Percentiles rank a stretch among this genome's conserved stretches.
These are phyloP conservation scores for Anoplius nigerrimus DNA, from an alignment of 2,888 invertebrate species.

Conservation along the genomic window DNA sequence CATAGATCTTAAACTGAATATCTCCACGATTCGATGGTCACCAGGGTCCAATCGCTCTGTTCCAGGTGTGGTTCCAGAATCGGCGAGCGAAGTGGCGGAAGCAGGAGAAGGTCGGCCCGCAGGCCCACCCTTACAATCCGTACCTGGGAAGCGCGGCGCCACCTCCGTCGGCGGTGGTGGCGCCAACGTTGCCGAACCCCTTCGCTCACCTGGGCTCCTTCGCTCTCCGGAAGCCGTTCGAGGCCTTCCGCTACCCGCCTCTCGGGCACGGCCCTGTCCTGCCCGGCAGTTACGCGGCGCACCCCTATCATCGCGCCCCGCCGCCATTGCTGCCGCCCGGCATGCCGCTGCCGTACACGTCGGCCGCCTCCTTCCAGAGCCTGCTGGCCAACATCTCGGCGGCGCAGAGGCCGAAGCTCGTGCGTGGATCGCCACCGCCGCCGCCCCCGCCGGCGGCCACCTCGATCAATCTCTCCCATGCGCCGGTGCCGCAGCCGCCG, in stretches of 20 bases:
- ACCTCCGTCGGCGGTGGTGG: slow-evolving; percentile 81
- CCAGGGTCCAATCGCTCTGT: slow-evolving; percentile 49
- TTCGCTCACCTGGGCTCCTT: slow-evolving; percentile 85
- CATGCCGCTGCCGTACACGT: slow-evolving; percentile 77
- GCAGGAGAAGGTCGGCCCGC: slow-evolving; percentile 94
- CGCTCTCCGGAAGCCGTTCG: slow-evolving; percentile 80
- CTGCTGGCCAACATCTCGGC: slow-evolving; percentile 87
- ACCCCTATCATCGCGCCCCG: slow-evolving; percentile 78
- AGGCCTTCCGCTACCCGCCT: slow-evolving; percentile 84
- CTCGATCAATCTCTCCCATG: slow-evolving; percentile 67
- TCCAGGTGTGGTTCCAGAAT: slow-evolving; percentile 96
- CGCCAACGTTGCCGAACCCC: slow-evolving; percentile 88
- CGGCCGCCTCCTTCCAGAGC: slow-evolving; percentile 87
- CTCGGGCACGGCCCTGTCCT: slow-evolving; percentile 77
- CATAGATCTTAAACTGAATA: too few species aligned
- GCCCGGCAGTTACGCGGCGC: slow-evolving; percentile 79
- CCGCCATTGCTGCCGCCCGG: slow-evolving; percentile 80
- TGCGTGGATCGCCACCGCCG: slow-evolving; percentile 72
- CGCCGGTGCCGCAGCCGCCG: slow-evolving; percentile 63
- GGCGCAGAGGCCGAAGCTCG: slow-evolving; percentile 77
- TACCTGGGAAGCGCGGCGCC: slow-evolving; percentile 83
- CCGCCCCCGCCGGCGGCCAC: slow-evolving; percentile 70
- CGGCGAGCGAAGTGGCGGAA: slow-evolving; percentile 94
- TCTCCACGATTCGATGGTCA: too few species aligned
- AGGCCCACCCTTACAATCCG: slow-evolving; percentile 92